Evolutionary conservation across 2,797 vertebrate species (phyloP).

Genomic region (Bradypodion ventrale): DNA sequence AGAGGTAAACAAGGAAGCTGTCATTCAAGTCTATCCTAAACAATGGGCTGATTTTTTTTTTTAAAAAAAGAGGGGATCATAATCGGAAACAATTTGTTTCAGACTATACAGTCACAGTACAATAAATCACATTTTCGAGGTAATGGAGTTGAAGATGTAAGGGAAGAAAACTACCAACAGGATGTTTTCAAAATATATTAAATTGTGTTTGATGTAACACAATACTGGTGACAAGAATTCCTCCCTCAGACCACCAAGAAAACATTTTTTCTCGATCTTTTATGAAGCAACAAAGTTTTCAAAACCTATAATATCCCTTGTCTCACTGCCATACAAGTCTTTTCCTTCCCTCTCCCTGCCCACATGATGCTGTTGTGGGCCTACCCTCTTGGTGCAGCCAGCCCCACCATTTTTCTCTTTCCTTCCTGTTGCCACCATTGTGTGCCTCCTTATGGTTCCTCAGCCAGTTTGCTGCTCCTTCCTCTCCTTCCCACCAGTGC

Average conservation of each 20-base stretch:
- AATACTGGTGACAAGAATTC: not conserved
- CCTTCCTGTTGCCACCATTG: too few species aligned
- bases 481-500: too few species aligned
- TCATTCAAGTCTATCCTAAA: constrained; percentile 58
- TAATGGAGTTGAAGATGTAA: constrained; percentile 35
- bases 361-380: too few species aligned
- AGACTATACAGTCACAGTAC: constrained; percentile 50
- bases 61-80: constrained; percentile 55
- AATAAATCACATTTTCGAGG: constrained; percentile 56
- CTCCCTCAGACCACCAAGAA: not conserved
- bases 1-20: constrained; percentile 56
- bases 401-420: too few species aligned
- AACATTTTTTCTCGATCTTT: not conserved
- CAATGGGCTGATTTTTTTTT: constrained; percentile 59
- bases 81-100: constrained; percentile 64
- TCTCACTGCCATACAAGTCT: not conserved
- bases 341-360: too few species aligned
- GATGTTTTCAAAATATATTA: not conserved
- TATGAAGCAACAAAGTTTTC: not conserved
- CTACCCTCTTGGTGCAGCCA: too few species aligned
- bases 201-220: constrained; percentile 38
- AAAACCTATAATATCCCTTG: not conserved
- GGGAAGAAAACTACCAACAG: not conserved
- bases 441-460: too few species aligned
- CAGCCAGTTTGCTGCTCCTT: too few species aligned